Evolutionary conservation across 2,113 vertebrate genomes (phyloP).

Genomic region (Corapipo altera): DNA sequence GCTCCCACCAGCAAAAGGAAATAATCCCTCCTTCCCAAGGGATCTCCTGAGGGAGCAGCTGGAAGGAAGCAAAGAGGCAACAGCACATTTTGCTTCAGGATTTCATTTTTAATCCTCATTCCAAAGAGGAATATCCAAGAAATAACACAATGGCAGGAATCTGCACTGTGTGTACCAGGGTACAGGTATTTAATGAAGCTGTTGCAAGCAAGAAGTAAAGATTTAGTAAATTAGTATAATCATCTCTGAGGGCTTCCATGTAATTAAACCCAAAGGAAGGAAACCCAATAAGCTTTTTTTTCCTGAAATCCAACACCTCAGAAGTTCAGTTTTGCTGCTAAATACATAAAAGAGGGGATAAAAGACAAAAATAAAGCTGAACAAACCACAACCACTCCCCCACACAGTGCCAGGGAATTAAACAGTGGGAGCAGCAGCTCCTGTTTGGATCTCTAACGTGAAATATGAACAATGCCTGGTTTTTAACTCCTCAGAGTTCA

Average conservation of each 20-base stretch:
- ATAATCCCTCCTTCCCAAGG: background rate
- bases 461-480: rapidly evolving
- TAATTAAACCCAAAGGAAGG: background rate
- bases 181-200: background rate
- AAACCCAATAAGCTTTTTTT: background rate
- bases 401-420: background rate
- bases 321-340: background rate
- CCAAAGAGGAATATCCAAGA: background rate
- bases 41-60: background rate
- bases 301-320: background rate
- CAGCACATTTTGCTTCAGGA: background rate
- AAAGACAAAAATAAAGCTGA: background rate
- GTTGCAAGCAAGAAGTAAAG: background rate
- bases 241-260: background rate
- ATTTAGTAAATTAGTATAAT: background rate
- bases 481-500: background rate
- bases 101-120: background rate
- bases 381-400: background rate
- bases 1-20: background rate
- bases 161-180: background rate
- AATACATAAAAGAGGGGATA: background rate
- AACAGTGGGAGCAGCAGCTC: background rate
- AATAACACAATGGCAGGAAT: background rate
- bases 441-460: background rate
- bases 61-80: background rate